phyloP scores from a whole-genome alignment of 1,140 invertebrate species.

The Cherax quadricarinatus region DNA sequence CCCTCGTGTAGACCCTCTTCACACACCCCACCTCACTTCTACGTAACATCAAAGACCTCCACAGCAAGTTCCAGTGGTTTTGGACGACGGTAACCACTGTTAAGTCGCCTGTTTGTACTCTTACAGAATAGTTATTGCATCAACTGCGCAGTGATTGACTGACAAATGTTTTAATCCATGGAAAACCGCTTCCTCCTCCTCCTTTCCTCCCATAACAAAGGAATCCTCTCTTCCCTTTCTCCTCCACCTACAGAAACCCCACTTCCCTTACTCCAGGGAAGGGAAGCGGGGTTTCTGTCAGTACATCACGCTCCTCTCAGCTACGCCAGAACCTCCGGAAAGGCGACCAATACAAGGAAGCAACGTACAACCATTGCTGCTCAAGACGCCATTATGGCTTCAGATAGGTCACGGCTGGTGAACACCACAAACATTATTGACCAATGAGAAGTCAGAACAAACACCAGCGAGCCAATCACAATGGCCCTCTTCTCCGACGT shows the following conservation, averaged over 20 bases:
- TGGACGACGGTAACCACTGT: neutral
- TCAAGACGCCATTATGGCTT: neutral
- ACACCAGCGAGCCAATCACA: neutral
- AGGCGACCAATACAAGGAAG: neutral
- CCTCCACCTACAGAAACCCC: neutral
- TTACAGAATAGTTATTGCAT: neutral
- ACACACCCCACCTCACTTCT: neutral
- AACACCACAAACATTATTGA: neutral
- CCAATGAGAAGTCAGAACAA: neutral
- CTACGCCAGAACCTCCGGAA: neutral
- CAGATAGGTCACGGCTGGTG: neutral
- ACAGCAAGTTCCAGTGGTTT: neutral
- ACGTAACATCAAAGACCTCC: neutral
- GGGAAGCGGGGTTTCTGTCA: too few relatives aligned
- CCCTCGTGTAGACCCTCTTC: conserved; percentile 72
- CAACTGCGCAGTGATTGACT: neutral
- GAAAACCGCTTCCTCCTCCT: neutral
- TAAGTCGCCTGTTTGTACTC: neutral
- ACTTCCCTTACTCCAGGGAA: too few relatives aligned
- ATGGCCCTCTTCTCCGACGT: neutral
- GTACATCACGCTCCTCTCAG: too few relatives aligned
- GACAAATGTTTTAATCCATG: neutral
- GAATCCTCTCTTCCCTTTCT: neutral
- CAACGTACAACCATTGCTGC: neutral
- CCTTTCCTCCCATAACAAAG: too few relatives aligned